A percentile compares a stretch with the other conserved stretches of the same genome.
Evolutionary conservation across 2,113 vertebrate species (phyloP).

Genomic region (Okapia johnstoni): DNA sequence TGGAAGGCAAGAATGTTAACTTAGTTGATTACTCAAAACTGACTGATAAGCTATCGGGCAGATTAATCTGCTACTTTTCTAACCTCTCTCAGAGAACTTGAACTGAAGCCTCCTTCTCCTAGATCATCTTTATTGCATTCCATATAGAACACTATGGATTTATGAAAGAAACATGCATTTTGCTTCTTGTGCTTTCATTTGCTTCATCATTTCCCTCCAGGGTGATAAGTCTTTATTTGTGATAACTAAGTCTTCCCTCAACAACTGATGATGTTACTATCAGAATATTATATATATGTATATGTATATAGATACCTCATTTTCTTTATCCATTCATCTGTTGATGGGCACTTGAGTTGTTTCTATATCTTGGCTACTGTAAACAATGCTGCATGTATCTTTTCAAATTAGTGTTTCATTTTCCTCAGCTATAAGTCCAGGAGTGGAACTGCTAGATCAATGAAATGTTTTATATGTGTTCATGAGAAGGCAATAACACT

Average conservation of each 20-base stretch:
- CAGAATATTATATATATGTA: neutral
- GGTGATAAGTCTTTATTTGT: neutral
- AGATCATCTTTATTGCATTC: neutral
- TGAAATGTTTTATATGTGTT: neutral
- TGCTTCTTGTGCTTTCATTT: neutral
- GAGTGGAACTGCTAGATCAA: neutral
- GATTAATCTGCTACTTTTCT: constrained; percentile 63
- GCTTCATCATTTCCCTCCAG: constrained; percentile 13
- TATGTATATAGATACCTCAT: neutral
- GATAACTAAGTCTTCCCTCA: constrained; percentile 26
- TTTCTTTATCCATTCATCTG: neutral
- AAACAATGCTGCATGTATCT: neutral
- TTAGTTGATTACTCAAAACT: constrained; percentile 60
- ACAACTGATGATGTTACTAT: neutral
- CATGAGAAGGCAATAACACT: neutral
- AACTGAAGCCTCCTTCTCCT: constrained; percentile 24
- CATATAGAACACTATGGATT: neutral
- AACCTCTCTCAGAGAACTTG: constrained; percentile 55
- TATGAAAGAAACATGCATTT: neutral
- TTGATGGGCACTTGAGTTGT: neutral
- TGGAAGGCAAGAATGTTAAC: constrained; percentile 65
- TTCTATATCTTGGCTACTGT: neutral
- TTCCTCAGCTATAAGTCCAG: neutral
- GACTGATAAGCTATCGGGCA: constrained; percentile 65
- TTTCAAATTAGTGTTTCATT: neutral